These are phyloP conservation scores for Petromus typicus DNA, from an alignment of 2,113 vertebrate genomes.

Conservation along the genomic window DNA sequence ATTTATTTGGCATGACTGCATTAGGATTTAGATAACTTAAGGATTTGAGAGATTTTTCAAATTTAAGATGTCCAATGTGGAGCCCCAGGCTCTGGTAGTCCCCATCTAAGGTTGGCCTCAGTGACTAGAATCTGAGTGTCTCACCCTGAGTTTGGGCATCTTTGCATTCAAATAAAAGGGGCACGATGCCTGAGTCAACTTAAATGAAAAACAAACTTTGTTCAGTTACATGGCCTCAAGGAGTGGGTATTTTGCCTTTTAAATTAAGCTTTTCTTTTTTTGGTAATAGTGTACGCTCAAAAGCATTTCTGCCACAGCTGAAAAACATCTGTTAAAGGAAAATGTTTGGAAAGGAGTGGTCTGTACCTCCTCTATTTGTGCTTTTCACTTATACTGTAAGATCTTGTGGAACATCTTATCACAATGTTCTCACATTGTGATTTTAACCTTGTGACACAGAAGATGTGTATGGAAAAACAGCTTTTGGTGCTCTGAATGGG, in stretches of 20 bases:
- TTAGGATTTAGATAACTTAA: constrained; percentile 21
- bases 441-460: neutral
- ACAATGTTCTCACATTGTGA: neutral
- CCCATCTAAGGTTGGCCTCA: neutral
- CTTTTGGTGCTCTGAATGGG: constrained; percentile 18
- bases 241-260: neutral
- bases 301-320: neutral
- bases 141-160: neutral
- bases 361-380: neutral
- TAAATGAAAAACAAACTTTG: constrained; percentile 11
- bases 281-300: neutral
- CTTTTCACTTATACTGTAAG: neutral
- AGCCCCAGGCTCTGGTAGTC: neutral
- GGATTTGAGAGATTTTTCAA: constrained; percentile 10
- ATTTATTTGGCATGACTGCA: constrained; percentile 49
- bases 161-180: constrained; percentile 12
- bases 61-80: neutral
- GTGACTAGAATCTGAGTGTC: neutral
- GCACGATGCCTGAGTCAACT: neutral
- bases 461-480: neutral
- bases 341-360: constrained; percentile 8
- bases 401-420: neutral
- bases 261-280: constrained; percentile 26
- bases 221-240: neutral
- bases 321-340: constrained; percentile 16